Evolutionary conservation across 2,888 invertebrate species (phyloP).

Genomic region (Eugnorisma glareosa): DNA sequence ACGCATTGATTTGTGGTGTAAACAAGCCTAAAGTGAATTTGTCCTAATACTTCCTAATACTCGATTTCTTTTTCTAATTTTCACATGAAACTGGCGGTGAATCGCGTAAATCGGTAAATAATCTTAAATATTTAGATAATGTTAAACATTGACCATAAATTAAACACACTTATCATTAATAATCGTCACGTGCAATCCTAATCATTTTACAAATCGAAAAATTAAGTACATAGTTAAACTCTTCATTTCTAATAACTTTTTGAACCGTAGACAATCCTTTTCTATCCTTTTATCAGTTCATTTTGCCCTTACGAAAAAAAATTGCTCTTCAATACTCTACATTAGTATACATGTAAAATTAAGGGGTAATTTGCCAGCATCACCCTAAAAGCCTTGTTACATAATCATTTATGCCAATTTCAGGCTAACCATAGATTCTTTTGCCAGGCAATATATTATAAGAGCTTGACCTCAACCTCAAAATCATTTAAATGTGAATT

Average conservation of each 20-base stretch:
- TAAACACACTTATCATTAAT: conserved; percentile 28
- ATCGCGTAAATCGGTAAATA: conserved; percentile 17
- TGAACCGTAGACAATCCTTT: conserved; percentile 16
- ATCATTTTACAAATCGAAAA: conserved; percentile 36
- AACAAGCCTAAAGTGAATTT: not conserved
- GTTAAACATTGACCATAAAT: conserved; percentile 34
- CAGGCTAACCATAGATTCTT: not conserved
- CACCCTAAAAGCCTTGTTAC: not conserved
- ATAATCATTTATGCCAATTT: not conserved
- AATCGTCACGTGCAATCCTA: conserved; percentile 35
- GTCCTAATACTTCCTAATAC: conserved; percentile 10
- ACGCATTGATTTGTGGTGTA: not conserved
- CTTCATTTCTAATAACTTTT: not conserved
- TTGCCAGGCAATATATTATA: not conserved
- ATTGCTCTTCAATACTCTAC: conserved; percentile 24
- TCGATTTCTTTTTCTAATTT: not conserved
- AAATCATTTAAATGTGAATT: conserved; percentile 10
- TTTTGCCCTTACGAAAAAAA: conserved; percentile 38
- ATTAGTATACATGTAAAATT: not conserved
- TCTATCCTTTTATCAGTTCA: conserved; percentile 16
- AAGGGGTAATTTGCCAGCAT: not conserved
- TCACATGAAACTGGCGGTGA: conserved; percentile 9
- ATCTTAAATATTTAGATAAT: conserved; percentile 42
- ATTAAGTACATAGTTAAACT: conserved; percentile 32
- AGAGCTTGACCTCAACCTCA: conserved; percentile 2